Base-by-base conservation (phyloP, 1,140 invertebrate genomes). In the Bombus fervidus region DNA sequence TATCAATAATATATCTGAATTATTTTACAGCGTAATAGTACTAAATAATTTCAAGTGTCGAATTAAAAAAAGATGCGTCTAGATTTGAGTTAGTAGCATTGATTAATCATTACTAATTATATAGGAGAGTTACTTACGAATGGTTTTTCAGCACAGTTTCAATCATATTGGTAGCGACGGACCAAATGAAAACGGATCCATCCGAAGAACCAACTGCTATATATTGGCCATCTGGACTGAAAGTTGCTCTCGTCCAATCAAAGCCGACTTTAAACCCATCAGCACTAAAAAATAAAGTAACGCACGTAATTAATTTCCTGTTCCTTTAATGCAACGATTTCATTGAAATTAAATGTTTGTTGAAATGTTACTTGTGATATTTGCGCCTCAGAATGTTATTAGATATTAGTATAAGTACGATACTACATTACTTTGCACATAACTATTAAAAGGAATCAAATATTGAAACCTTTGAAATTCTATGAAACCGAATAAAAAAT, bases 201-300 rank as follows among this genome's bases (percentile, higher is more conserved):
- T 99, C 98, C 1, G 97, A 96, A 28, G 98, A 98, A 22, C 99
- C 99, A 83, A 98, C 98, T 5, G 98, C 97, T 31, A 99, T 97
- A 94, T 98, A 98, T 78, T 97, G 96, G 8, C 97, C 98, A 94
- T 98, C 98, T 37, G 98, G 98, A 92, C 98, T 99, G 93, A 99
- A 99, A 64, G 97, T 97, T 25, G 98, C 98, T 92, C 99, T 96
- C 37, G 98, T 96, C 97, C 97, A 99, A 95, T 99, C 99, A 95
- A 98, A 99, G 57, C 98, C 98, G 77, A 99, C 98, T 96, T 98
- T 98, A 95, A 99, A 99, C 57, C 97, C 97, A 90, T 99, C 99
- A 92, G 98, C 97, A 94, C 98, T 99, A 95, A 47, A 96, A 95
- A 91, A 66, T 41, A 86, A 85, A 64, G 18, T 34, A 68, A 83